phyloP scores from a whole-genome alignment of 92 coral and sea anemone genomes.

The Paragorgia papillata region DNA sequence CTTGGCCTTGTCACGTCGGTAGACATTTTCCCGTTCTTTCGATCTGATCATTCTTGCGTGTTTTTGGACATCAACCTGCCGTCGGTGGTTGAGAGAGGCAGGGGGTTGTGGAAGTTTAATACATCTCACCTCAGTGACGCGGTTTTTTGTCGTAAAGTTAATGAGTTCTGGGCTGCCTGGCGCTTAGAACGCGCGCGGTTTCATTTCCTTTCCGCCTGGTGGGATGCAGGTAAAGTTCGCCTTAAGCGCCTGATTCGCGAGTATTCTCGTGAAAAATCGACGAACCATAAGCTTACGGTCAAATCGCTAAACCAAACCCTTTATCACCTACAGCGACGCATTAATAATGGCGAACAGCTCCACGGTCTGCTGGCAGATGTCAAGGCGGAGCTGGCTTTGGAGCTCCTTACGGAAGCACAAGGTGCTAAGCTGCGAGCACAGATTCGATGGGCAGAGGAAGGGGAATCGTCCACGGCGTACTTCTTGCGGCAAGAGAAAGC shows the following conservation, averaged over 20 bases:
- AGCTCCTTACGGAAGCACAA: neutral
- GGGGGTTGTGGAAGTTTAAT: constrained; percentile 60
- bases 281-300: neutral
- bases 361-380: neutral
- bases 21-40: constrained; percentile 39
- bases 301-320: neutral
- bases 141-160: neutral
- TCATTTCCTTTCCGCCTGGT: constrained; percentile 43
- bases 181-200: neutral
- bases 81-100: constrained; percentile 12
- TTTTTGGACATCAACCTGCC: constrained; percentile 21
- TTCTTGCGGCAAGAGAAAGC: neutral
- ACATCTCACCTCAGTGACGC: constrained; percentile 42
- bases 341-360: neutral
- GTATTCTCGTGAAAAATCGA: neutral
- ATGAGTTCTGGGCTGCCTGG: constrained; percentile 46
- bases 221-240: constrained; percentile 54
- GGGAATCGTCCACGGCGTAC: neutral
- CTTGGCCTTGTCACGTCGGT: neutral
- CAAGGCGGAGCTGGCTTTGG: neutral
- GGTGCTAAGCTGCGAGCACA: too few relatives aligned
- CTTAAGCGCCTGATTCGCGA: constrained; percentile 15
- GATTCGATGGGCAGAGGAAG: constrained; percentile 22
- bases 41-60: constrained; percentile 50
- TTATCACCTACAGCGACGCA: neutral